Percentiles rank a stretch among this genome's conserved stretches.
Conservation (phyloP, 2,113 vertebrate species). For the Cyprinodon tularosa region DNA sequence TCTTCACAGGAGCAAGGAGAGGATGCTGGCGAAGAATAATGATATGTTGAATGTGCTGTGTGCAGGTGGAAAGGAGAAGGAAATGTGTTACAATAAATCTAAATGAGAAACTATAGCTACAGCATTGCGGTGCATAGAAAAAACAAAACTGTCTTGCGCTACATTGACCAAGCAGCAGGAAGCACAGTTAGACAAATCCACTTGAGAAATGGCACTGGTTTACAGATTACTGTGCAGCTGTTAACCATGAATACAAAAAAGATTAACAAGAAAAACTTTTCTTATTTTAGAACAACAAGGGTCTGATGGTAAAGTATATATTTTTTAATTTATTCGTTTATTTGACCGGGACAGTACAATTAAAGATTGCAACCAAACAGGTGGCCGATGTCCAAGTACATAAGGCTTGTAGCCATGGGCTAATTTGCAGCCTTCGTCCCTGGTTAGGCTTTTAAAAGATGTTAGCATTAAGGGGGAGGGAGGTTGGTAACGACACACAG, state of each 20-base stretch:
- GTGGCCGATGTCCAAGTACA: too few species aligned
- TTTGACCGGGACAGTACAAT: too few species aligned
- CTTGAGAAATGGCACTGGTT: constrained; percentile 43
- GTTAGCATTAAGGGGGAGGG: too few species aligned
- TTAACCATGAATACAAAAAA: not conserved
- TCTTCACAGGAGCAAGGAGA: constrained; percentile 15
- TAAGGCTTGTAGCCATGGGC: too few species aligned
- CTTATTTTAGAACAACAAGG: not conserved
- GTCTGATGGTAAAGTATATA: not conserved
- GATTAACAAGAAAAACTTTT: not conserved
- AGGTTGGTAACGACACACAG: too few species aligned
- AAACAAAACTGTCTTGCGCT: constrained; percentile 47
- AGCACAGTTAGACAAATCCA: constrained; percentile 24
- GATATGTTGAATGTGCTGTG: constrained; percentile 32
- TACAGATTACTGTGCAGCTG: constrained; percentile 40
- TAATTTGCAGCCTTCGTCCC: too few species aligned
- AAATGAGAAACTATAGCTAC: constrained; percentile 18
- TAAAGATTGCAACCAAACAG: too few species aligned
- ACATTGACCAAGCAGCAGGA: constrained; percentile 51
- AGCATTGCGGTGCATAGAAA: constrained; percentile 50
- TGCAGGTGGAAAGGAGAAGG: constrained; percentile 16
- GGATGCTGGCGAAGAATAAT: constrained; percentile 29
- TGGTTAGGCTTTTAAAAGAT: too few species aligned
- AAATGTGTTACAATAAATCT: constrained; percentile 59
- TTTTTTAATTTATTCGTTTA: too few species aligned